phyloP scores from a whole-genome alignment of 1,140 invertebrate species.

The Trissolcus basalis region DNA sequence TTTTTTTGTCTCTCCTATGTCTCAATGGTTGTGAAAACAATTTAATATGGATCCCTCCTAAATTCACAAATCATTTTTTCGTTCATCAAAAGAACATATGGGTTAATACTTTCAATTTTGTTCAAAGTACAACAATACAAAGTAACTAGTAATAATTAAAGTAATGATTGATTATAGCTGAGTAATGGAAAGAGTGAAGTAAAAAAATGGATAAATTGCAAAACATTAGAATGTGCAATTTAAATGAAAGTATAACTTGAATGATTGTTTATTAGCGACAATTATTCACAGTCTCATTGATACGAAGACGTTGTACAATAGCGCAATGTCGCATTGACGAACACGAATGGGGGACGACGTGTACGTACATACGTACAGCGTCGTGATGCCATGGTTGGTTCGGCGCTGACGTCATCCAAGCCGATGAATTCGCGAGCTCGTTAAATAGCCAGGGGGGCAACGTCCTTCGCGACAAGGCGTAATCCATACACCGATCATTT shows the following conservation, averaged over 20 bases:
- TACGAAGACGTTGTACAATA: conserved; percentile 33
- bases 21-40: too few species aligned
- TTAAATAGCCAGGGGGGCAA: conserved; percentile 58
- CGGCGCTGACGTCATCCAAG: conserved; percentile 46
- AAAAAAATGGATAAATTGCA: too few species aligned
- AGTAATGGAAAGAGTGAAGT: too few species aligned
- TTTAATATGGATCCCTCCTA: too few species aligned
- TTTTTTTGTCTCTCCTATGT: neutral
- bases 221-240: too few species aligned
- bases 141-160: too few species aligned
- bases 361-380: conserved; percentile 5
- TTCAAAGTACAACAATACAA: too few species aligned
- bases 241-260: too few species aligned
- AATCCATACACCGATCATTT: conserved; percentile 58
- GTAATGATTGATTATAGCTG: too few species aligned
- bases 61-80: too few species aligned
- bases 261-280: neutral
- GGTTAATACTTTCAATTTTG: too few species aligned
- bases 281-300: conserved; percentile 29
- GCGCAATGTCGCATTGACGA: conserved; percentile 36
- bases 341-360: conserved; percentile 32
- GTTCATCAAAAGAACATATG: too few species aligned
- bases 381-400: conserved; percentile 22
- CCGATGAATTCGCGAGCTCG: conserved; percentile 57
- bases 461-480: conserved; percentile 56